phyloP scores from a whole-genome alignment of 2,113 vertebrate genomes.

The Maccullochella peelii region DNA sequence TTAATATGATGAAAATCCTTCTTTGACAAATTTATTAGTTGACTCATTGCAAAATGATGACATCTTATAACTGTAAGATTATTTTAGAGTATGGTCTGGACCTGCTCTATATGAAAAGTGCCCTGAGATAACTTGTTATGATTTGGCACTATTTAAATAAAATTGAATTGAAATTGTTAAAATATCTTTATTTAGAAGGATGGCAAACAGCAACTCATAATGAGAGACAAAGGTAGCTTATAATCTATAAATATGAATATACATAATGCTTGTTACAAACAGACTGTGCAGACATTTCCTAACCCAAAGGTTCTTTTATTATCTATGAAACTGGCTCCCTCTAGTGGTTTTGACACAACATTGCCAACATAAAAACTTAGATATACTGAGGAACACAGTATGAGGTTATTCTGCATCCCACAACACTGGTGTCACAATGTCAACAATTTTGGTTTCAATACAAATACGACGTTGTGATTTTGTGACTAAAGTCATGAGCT shows the following conservation, averaged over 20 bases:
- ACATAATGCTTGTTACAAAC: background rate
- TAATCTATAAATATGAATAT: background rate
- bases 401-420: background rate
- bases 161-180: background rate
- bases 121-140: too few species aligned
- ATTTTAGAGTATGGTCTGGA: too few species aligned
- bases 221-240: background rate
- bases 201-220: background rate
- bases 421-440: background rate
- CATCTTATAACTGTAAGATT: background rate
- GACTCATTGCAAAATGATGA: background rate
- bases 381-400: background rate
- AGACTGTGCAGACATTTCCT: background rate
- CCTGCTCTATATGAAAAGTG: too few species aligned
- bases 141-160: too few species aligned
- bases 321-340: slow-evolving; percentile 30
- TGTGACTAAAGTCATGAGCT: background rate
- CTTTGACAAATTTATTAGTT: background rate
- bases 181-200: background rate
- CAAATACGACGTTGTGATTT: background rate
- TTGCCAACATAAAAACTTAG: too few species aligned
- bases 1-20: too few species aligned
- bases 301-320: background rate
- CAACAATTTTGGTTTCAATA: background rate
- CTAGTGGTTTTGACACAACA: slow-evolving; percentile 40